Conservation (phyloP, 1,140 invertebrate species). For the Caenorhabditis inopinata region DNA sequence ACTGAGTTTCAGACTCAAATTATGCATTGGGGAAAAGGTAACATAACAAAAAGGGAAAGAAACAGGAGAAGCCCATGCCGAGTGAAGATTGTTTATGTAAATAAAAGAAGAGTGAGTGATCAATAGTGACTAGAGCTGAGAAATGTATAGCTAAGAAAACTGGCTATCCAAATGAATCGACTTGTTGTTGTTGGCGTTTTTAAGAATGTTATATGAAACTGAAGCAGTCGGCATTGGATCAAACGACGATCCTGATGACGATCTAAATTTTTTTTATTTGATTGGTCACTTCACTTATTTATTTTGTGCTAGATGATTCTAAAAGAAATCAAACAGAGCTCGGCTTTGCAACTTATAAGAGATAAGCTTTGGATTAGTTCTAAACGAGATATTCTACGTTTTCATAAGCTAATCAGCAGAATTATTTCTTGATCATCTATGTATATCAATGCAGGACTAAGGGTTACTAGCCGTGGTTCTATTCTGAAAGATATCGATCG, state of each 20-base stretch:
- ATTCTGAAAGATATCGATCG: too few relatives aligned
- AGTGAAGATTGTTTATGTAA: not conserved
- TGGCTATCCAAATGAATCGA: conserved; percentile 7
- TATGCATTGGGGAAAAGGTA: not conserved
- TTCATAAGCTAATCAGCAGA: too few relatives aligned
- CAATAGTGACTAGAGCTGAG: not conserved
- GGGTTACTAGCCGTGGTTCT: too few relatives aligned
- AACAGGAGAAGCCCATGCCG: too few relatives aligned
- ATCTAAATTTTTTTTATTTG: not conserved
- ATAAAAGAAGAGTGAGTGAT: too few relatives aligned
- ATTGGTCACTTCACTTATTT: not conserved
- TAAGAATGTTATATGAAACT: not conserved
- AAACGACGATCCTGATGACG: not conserved
- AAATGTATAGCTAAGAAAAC: not conserved
- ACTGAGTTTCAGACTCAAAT: not conserved
- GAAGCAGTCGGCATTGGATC: not conserved
- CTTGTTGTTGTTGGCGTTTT: not conserved
- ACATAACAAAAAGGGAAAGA: not conserved
- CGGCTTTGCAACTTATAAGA: too few relatives aligned
- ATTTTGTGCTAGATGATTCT: too few relatives aligned
- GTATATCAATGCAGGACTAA: too few relatives aligned
- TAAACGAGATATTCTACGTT: too few relatives aligned
- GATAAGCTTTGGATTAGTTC: too few relatives aligned
- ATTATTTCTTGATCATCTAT: too few relatives aligned
- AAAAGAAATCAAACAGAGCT: too few relatives aligned